Base-by-base conservation (phyloP, 2,797 vertebrate genomes). In the Coregonus sp. region DNA sequence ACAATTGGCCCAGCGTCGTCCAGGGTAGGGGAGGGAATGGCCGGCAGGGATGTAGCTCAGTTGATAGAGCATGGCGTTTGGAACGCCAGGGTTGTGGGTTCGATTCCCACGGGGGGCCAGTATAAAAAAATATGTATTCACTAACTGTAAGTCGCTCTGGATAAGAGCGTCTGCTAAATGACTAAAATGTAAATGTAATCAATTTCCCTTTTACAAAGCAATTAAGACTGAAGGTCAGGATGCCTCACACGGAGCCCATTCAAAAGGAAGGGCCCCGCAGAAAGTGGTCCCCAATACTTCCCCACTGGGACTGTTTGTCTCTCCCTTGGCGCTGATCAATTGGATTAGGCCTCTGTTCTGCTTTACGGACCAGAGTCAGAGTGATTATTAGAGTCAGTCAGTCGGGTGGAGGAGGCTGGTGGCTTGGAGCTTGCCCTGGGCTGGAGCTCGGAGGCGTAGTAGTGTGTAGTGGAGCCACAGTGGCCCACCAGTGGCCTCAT, bases 151-250 rank as follows among this genome's bases (percentile, higher is more conserved):
- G 25, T 25, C 25, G 25, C 25, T 25, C 25, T 25, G 25, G 25
- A 25, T 25, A 25, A 25, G 25, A 25, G 25, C 25, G 25, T 25
- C 25, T 25, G 25, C 25, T 25, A 25, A 25, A 25, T 25, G 25
- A 25, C 25, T 25, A 25, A 25, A 25, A 25, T 25, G 25, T 25
- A 25, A 25, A 25, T 25, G 25, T 25, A 25, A 25, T 25, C 25
- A 25, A 25, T 25, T 77, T 78, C 61, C 67, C 80, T 78, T 79
- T 65, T 56, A 52, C 52, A 47, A 52, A 74, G 77, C 63, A 74
- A 74, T 73, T 63, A 66, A 25, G 75, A 35, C 71, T 71, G 74
- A 84, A 86, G 80, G 82, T 86, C 79, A 78, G 75, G 56, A 69
- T 40, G 61, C 56, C 84, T 80, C 76, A 51, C 20, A 4, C 70